Conservation (phyloP, 2,888 invertebrate species). For the Eurytoma californica region DNA sequence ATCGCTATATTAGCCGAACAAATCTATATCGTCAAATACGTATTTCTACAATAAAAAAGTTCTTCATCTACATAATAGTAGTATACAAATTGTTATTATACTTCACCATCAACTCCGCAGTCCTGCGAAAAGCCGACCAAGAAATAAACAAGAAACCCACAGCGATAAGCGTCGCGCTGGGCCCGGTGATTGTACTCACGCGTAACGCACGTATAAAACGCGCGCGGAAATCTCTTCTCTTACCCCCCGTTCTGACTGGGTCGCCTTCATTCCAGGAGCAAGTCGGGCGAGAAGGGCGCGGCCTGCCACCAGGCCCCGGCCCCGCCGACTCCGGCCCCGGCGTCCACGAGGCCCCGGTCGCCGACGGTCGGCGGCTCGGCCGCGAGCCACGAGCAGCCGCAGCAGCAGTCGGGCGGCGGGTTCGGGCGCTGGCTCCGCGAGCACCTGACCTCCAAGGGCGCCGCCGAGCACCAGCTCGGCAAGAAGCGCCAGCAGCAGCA, state of each 20-base stretch:
- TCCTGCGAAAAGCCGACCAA: too few species aligned
- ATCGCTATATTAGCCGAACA: too few species aligned
- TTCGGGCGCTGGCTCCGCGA: conserved; percentile 73
- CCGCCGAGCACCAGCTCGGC: not conserved
- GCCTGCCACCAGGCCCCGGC: conserved; percentile 28
- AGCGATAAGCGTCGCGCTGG: too few species aligned
- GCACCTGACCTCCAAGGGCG: conserved; percentile 63
- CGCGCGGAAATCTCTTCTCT: not conserved
- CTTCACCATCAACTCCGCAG: too few species aligned
- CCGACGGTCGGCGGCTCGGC: not conserved
- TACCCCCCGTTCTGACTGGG: not conserved
- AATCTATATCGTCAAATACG: too few species aligned
- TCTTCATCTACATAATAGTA: too few species aligned
- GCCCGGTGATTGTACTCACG: too few species aligned
- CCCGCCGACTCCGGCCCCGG: conserved; percentile 18
- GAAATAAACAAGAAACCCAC: too few species aligned
- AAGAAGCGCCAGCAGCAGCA: conserved; percentile 43
- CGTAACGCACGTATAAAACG: not conserved
- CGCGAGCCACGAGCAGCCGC: conserved; percentile 15
- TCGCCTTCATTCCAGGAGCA: conserved; percentile 58
- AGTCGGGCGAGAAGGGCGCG: conserved; percentile 59
- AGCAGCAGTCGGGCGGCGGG: conserved; percentile 60
- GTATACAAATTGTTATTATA: too few species aligned
- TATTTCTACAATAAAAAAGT: too few species aligned
- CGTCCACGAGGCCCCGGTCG: not conserved